Conservation (phyloP, 1,140 invertebrate species). For the Hyles vespertilio region DNA sequence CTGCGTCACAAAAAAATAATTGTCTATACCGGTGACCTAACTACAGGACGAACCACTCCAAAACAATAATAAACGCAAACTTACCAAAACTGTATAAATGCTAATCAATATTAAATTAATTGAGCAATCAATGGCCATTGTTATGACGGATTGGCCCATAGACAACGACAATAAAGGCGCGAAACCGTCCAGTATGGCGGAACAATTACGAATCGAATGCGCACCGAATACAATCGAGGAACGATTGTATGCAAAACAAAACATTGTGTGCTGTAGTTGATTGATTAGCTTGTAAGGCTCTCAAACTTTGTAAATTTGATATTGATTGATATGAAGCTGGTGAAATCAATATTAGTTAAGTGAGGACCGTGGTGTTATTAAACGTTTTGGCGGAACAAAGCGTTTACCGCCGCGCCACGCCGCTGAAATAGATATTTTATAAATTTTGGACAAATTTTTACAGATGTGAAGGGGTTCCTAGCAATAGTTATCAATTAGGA, state of each 20-base stretch:
- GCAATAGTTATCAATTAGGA: no score
- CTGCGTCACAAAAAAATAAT: no score
- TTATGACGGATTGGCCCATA: slow-evolving; percentile 37
- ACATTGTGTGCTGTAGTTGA: slow-evolving; percentile 11
- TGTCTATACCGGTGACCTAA: background rate
- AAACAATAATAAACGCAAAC: slow-evolving; percentile 1
- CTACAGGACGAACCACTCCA: background rate
- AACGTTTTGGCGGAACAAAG: no score
- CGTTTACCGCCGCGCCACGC: no score
- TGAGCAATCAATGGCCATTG: slow-evolving; percentile 29
- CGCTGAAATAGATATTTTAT: no score
- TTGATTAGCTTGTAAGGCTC: slow-evolving; percentile 6
- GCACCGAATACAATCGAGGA: slow-evolving; percentile 26
- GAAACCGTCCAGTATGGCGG: slow-evolving; percentile 44
- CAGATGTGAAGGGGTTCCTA: no score
- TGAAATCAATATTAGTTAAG: no score
- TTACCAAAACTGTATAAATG: slow-evolving; percentile 14
- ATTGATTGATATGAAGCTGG: background rate
- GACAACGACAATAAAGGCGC: slow-evolving; percentile 32
- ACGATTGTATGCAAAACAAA: slow-evolving; percentile 23
- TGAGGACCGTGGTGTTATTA: no score
- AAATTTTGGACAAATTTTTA: no score
- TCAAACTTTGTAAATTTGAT: slow-evolving; percentile 12
- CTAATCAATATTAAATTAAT: slow-evolving; percentile 47
- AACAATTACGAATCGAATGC: slow-evolving; percentile 39